phyloP scores from a whole-genome alignment of 1,140 invertebrate species.

The Drosophila melanica region DNA sequence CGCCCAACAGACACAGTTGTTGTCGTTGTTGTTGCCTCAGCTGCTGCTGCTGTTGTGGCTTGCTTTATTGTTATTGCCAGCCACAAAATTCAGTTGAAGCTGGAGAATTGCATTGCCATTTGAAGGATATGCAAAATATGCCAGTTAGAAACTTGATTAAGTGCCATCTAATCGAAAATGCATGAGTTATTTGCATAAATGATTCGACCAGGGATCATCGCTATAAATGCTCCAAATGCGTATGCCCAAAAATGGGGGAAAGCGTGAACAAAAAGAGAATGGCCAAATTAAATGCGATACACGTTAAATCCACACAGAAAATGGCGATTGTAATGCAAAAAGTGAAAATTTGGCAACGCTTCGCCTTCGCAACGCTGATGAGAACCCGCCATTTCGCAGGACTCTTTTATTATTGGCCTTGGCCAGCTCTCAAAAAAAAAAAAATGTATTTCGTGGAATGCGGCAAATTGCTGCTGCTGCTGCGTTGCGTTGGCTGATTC shows the following conservation, averaged over 20 bases:
- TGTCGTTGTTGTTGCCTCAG: constrained; percentile 11
- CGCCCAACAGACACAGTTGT: constrained; percentile 17
- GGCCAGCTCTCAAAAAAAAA: constrained; percentile 23
- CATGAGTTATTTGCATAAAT: constrained; percentile 69
- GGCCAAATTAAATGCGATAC: constrained; percentile 50
- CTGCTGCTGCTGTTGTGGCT: constrained; percentile 10
- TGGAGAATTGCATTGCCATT: constrained; percentile 33
- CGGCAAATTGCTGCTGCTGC: constrained; percentile 68
- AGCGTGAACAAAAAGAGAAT: constrained; percentile 9
- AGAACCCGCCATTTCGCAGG: neutral
- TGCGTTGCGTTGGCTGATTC: constrained; percentile 33
- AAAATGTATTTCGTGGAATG: constrained; percentile 60
- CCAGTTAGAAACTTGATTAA: constrained; percentile 52
- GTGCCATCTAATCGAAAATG: constrained; percentile 65
- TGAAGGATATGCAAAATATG: constrained; percentile 9
- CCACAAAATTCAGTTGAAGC: constrained; percentile 22
- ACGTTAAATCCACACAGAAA: constrained; percentile 34
- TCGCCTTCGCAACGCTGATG: constrained; percentile 6
- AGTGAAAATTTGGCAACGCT: constrained; percentile 11
- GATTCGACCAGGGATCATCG: constrained; percentile 35
- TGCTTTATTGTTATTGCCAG: constrained; percentile 40
- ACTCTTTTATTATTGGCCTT: constrained; percentile 51
- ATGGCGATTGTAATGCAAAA: neutral
- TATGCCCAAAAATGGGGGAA: constrained; percentile 3
- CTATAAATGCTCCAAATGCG: too few relatives aligned